Conservation (phyloP, 2,888 invertebrate species). For the Onthophagus sagittarius region DNA sequence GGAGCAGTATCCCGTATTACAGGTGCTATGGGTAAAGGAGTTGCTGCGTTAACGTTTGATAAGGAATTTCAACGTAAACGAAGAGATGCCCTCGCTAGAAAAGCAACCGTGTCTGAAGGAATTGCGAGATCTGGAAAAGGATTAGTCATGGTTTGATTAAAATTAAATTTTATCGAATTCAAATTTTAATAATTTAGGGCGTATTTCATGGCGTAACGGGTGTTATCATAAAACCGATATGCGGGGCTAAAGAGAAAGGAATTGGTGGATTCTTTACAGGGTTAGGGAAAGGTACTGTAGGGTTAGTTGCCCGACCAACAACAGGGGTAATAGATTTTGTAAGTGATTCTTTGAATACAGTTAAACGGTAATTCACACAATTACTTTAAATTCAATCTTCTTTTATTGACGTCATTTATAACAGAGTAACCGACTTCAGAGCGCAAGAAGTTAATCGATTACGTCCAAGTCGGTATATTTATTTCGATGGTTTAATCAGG, state of each 20-base stretch:
- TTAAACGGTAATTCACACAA: constrained; percentile 65
- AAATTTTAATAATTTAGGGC: constrained; percentile 57
- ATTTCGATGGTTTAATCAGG: constrained; percentile 78
- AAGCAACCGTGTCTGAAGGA: constrained; percentile 87
- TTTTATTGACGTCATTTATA: too few relatives aligned
- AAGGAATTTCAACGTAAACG: constrained; percentile 94
- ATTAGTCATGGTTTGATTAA: constrained; percentile 75
- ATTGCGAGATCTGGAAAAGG: constrained; percentile 93
- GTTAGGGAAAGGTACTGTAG: constrained; percentile 91
- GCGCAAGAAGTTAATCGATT: constrained; percentile 71
- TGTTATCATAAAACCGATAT: constrained; percentile 91
- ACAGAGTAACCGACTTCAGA: constrained; percentile 69
- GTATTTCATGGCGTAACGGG: constrained; percentile 95
- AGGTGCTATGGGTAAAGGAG: constrained; percentile 79
- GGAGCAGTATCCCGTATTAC: constrained; percentile 89
- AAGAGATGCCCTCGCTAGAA: constrained; percentile 83
- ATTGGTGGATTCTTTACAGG: constrained; percentile 85
- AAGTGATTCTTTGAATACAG: constrained; percentile 93
- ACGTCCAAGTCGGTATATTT: constrained; percentile 81
- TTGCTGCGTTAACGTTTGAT: constrained; percentile 92
- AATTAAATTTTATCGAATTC: not conserved
- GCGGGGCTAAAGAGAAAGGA: constrained; percentile 91
- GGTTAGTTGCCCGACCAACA: constrained; percentile 90
- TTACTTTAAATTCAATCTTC: not conserved
- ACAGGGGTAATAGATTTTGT: constrained; percentile 99